Conservation (phyloP, 2,113 vertebrate genomes). For the Xiphophorus hellerii region DNA sequence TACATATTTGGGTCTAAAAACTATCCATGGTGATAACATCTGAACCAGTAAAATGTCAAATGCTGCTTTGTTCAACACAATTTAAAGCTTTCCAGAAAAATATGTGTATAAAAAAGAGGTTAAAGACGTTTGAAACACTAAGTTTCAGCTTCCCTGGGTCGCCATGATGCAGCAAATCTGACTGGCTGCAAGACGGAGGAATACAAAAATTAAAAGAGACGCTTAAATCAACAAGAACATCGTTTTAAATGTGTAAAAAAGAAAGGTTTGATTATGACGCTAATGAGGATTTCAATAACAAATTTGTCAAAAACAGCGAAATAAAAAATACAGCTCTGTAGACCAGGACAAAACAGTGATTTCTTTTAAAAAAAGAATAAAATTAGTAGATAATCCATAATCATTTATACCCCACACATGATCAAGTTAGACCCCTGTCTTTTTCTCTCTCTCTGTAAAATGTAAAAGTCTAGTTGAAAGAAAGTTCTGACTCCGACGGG, state of each 20-base stretch:
- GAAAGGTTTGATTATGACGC: constrained; percentile 28
- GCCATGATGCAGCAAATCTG: neutral
- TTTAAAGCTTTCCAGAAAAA: constrained; percentile 22
- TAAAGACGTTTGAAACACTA: neutral
- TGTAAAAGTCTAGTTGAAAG: constrained; percentile 44
- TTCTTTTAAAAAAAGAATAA: constrained; percentile 55
- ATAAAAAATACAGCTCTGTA: constrained; percentile 63
- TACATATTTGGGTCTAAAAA: neutral
- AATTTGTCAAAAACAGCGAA: constrained; percentile 38
- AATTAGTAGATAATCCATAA: constrained; percentile 50
- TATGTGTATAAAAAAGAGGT: neutral
- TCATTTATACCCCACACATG: constrained; percentile 54
- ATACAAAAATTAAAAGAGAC: neutral
- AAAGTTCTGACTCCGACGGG: constrained; percentile 70
- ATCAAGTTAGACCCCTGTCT: constrained; percentile 52
- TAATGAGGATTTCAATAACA: constrained; percentile 32
- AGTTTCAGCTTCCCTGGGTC: neutral
- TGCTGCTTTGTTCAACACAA: neutral
- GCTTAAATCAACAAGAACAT: constrained; percentile 20
- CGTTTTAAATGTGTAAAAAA: constrained; percentile 18
- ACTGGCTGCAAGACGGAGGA: neutral
- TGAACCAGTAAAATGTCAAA: neutral
- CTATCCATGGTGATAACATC: neutral
- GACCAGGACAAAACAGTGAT: constrained; percentile 47
- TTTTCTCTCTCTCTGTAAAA: constrained; percentile 49